Percentiles rank a stretch among this genome's conserved stretches.
Evolutionary conservation across 2,113 vertebrate genomes (phyloP).

Genomic region (Garra rufa): DNA sequence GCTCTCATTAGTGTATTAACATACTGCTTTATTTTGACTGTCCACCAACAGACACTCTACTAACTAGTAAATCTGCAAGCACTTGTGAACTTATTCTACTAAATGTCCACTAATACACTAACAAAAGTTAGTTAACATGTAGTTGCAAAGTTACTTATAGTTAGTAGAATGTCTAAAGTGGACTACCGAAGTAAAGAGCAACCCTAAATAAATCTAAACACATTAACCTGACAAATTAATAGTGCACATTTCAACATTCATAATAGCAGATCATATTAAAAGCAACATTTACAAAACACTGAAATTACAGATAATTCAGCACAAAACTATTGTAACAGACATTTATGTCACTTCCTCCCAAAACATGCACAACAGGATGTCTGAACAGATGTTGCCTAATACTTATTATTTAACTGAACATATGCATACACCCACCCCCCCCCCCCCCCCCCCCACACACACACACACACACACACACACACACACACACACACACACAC

Average conservation of each 20-base stretch:
- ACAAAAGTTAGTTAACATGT: not conserved
- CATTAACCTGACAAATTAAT: not conserved
- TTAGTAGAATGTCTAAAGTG: not conserved
- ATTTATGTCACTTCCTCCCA: not conserved
- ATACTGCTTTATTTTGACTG: not conserved
- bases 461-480: conserved; percentile 19
- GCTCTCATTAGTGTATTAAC: not conserved
- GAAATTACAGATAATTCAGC: not conserved
- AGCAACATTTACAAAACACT: not conserved
- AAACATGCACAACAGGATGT: conserved; percentile 5
- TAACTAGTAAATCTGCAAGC: not conserved
- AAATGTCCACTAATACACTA: not conserved
- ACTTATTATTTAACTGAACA: conserved; percentile 10
- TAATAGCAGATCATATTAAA: not conserved
- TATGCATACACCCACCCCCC: not conserved
- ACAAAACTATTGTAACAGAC: not conserved
- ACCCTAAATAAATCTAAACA: not conserved
- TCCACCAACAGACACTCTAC: too few species aligned
- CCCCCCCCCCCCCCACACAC: too few species aligned
- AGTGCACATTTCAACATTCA: not conserved
- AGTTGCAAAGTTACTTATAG: not conserved
- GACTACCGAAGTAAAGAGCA: not conserved
- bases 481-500: not conserved
- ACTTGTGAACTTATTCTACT: not conserved
- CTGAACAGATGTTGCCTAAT: conserved; percentile 21